phyloP scores from a whole-genome alignment of 2,888 invertebrate species.

The Sesamia inferens region DNA sequence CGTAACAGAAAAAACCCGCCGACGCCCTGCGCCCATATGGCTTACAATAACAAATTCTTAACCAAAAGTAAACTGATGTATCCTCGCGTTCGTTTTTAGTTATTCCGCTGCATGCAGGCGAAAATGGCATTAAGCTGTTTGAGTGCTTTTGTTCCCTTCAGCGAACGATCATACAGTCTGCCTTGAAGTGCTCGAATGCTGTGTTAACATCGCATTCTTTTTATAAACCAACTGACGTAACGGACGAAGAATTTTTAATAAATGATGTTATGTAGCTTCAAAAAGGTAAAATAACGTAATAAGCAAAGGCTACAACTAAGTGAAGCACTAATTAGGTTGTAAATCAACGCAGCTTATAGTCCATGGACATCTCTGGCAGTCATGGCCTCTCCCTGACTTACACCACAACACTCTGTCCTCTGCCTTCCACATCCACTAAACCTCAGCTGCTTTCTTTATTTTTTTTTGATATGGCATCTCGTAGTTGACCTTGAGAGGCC shows the following conservation, averaged over 20 bases:
- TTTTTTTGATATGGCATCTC: too few relatives aligned
- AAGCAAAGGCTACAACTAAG: not conserved
- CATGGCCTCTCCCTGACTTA: too few relatives aligned
- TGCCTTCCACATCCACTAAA: too few relatives aligned
- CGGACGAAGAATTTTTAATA: constrained; percentile 32
- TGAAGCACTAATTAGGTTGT: too few relatives aligned
- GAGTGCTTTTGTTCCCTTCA: constrained; percentile 72
- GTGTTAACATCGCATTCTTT: constrained; percentile 62
- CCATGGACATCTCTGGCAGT: too few relatives aligned
- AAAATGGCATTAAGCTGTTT: constrained; percentile 78
- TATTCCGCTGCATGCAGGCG: constrained; percentile 59
- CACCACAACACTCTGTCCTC: too few relatives aligned
- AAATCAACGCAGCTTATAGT: too few relatives aligned
- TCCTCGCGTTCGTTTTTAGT: constrained; percentile 78
- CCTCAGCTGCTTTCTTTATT: too few relatives aligned
- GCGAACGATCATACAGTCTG: not conserved
- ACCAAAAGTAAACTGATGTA: constrained; percentile 87
- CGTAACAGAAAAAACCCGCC: constrained; percentile 82
- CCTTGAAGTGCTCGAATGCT: constrained; percentile 69
- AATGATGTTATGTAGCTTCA: not conserved
- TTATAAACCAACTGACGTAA: constrained; percentile 60
- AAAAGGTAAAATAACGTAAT: not conserved
- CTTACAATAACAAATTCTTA: constrained; percentile 88
- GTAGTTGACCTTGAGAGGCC: too few relatives aligned
- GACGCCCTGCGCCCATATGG: constrained; percentile 85